Evolutionary conservation across 2,888 invertebrate genomes (phyloP).

Genomic region (Rhagophthalmus giganteus): DNA sequence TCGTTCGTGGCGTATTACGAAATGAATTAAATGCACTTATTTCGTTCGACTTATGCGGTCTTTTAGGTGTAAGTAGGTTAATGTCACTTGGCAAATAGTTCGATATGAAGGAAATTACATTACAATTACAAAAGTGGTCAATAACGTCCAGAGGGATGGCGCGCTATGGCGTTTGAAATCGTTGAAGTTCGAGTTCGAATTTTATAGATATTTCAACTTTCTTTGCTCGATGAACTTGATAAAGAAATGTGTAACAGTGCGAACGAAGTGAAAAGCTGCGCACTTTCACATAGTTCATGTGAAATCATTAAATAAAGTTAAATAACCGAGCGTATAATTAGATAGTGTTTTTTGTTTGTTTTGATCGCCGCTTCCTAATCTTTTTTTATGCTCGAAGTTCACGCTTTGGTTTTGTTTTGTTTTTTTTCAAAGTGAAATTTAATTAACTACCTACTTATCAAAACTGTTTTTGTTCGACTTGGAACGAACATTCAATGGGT

Average conservation of each 20-base stretch:
- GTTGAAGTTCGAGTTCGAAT: too few species aligned
- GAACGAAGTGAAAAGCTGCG: neutral
- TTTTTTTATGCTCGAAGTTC: too few species aligned
- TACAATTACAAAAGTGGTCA: too few species aligned
- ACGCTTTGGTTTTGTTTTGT: too few species aligned
- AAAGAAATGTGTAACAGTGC: neutral
- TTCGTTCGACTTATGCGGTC: neutral
- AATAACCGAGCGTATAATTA: neutral
- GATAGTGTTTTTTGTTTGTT: neutral
- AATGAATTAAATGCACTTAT: neutral
- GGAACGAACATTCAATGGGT: too few species aligned
- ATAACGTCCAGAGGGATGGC: too few species aligned
- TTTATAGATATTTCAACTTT: neutral
- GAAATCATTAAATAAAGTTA: neutral
- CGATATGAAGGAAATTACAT: too few species aligned
- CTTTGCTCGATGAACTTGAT: neutral
- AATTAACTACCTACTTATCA: too few species aligned
- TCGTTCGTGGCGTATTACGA: neutral
- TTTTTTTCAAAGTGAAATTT: too few species aligned
- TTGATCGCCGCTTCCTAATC: neutral
- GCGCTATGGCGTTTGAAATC: too few species aligned
- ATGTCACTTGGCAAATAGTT: too few species aligned
- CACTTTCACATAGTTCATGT: neutral
- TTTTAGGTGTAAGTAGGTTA: neutral
- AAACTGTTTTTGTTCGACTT: too few species aligned